phyloP scores from a whole-genome alignment of 2,113 vertebrate species.

The Aplodontia rufa region DNA sequence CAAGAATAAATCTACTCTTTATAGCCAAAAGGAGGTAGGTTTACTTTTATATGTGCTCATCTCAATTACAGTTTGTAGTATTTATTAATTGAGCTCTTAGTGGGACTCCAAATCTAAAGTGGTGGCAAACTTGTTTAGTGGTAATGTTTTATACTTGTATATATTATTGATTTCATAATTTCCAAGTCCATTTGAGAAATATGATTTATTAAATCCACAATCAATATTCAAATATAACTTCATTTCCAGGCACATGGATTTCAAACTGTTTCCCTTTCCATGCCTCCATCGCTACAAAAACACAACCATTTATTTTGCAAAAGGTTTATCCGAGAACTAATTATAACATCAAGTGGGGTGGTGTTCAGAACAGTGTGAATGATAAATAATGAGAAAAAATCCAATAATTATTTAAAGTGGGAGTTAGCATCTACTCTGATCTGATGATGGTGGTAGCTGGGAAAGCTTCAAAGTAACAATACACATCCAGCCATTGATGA shows the following conservation, averaged over 20 bases:
- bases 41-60: slow-evolving; percentile 6
- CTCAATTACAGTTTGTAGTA: background rate
- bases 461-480: slow-evolving; percentile 89
- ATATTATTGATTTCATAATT: slow-evolving; percentile 20
- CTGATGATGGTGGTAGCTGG: slow-evolving; percentile 83
- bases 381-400: slow-evolving; percentile 86
- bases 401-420: slow-evolving; percentile 89
- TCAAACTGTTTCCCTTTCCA: slow-evolving; percentile 71
- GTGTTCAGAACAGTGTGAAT: slow-evolving; percentile 84
- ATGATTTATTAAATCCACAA: background rate
- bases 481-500: slow-evolving; percentile 84
- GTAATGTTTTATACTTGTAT: background rate
- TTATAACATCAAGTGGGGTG: slow-evolving; percentile 87
- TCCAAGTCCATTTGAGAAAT: slow-evolving; percentile 11
- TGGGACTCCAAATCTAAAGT: background rate
- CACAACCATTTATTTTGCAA: slow-evolving; percentile 78
- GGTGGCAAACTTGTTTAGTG: background rate
- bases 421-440: slow-evolving; percentile 85
- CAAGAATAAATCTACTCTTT: background rate
- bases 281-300: slow-evolving; percentile 74
- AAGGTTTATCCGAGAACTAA: slow-evolving; percentile 85
- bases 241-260: background rate
- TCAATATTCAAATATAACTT: slow-evolving; percentile 38
- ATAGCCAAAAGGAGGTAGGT: background rate
- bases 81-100: slow-evolving; percentile 7